Base-by-base conservation (phyloP, 2,797 vertebrate species). In the Eulemur albifrons region DNA sequence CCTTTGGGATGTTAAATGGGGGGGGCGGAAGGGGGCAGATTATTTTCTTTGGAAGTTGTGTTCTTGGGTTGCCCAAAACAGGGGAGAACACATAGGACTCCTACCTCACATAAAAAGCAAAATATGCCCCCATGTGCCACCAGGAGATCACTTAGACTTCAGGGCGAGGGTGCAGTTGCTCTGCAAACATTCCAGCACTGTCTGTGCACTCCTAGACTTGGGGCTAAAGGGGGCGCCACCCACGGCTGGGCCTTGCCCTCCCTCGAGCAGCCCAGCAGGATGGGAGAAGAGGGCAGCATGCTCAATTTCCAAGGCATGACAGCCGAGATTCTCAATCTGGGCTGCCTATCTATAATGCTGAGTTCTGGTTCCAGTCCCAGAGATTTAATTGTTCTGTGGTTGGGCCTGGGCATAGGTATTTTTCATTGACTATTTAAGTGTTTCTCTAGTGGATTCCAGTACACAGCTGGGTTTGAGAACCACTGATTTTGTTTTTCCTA, bases 31-130 rank as follows among this genome's bases (percentile, higher is more conserved):
- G 0, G 9, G 15, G 35, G 18, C 21, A 59, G 63, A 52, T 82
- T 79, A 73, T 86, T 91, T 83, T 95, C 72, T 87, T 94, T 88
- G 86, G 84, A 87, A 88, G 38, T 43, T 7, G 0, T 83, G 11
- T 83, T 89, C 95, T 97, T 35, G 0, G 72, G 84, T n/a, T 93
- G 92, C 95, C 96, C 54, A 88, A 8, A 67, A 92, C n/a, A 35
- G 80, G 77, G 72, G 43, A 76, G 40, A 30, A 72, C 61, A 75
- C 59, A 25, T 18, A 0, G 12, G 72, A n/a, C 76, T 80, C 32
- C 57, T 4, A 65, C 70, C 54, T 65, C n/a, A 14, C 18, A 8
- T 13, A 54, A 61, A 84, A 65, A 85, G 25, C 65, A 88, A 61
- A 76, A n/a, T 1, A 3, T 3, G 3, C 30, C 27, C 23, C 80